A percentile compares a stretch with the other conserved stretches of the same genome.
Conservation (phyloP, 2,888 invertebrate species). For the Empis livida region DNA sequence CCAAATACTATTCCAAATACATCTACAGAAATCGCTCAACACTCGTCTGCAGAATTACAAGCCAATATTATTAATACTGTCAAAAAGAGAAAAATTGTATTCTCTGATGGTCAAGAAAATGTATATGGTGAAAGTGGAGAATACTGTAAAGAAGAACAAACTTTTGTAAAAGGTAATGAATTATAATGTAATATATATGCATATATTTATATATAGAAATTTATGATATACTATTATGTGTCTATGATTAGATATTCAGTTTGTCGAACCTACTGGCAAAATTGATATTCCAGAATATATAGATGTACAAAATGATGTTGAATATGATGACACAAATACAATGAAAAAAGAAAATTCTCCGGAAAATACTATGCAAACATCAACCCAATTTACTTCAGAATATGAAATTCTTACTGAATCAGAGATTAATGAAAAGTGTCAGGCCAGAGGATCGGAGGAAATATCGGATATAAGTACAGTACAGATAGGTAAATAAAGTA, state of each 20-base stretch:
- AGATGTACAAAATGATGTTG: slow-evolving; percentile 33
- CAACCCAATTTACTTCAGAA: slow-evolving; percentile 32
- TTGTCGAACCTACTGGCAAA: slow-evolving; percentile 37
- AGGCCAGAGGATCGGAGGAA: slow-evolving; percentile 24
- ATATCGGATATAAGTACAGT: slow-evolving; percentile 29
- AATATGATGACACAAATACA: slow-evolving; percentile 23
- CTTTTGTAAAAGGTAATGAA: slow-evolving; percentile 28
- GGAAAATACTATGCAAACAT: slow-evolving; percentile 28
- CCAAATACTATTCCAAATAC: slow-evolving; percentile 32
- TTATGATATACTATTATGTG: no score
- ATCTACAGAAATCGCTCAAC: slow-evolving; percentile 12
- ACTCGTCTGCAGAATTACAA: background rate
- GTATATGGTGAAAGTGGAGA: slow-evolving; percentile 31
- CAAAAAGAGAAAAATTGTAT: slow-evolving; percentile 33
- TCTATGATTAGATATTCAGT: background rate
- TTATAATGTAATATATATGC: background rate
- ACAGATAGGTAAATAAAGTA: slow-evolving; percentile 27
- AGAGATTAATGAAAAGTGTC: slow-evolving; percentile 32
- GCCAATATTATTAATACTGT: background rate
- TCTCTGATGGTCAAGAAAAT: slow-evolving; percentile 34
- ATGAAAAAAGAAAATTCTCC: slow-evolving; percentile 28
- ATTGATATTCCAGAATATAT: slow-evolving; percentile 45
- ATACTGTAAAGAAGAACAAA: slow-evolving; percentile 28
- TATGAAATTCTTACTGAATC: slow-evolving; percentile 35
- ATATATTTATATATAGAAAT: no score